Percentiles rank a stretch among this genome's conserved stretches.
These are phyloP conservation scores for Micronycteris hirsuta DNA, from an alignment of 2,113 vertebrate species.

Conservation along the genomic window DNA sequence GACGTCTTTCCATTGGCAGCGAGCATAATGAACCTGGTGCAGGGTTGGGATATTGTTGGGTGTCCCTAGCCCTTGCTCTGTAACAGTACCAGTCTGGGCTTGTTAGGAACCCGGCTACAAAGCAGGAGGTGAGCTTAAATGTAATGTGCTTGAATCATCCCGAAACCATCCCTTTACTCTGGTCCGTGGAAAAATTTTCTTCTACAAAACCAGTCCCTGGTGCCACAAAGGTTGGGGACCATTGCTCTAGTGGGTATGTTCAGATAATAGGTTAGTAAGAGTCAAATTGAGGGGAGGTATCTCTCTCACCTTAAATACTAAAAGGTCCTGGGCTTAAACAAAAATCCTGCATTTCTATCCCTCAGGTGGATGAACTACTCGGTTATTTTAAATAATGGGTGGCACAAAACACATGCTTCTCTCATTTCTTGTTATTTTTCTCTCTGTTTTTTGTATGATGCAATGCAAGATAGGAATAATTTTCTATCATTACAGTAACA, in stretches of 20 bases:
- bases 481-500: neutral
- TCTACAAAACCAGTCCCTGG: too few species aligned
- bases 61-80: too few species aligned
- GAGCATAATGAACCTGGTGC: too few species aligned
- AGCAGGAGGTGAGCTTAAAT: too few species aligned
- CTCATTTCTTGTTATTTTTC: neutral
- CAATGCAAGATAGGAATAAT: neutral
- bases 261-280: neutral
- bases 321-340: neutral
- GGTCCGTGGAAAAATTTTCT: too few species aligned
- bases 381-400: constrained; percentile 2
- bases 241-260: neutral
- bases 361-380: neutral
- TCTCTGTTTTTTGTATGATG: neutral
- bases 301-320: neutral
- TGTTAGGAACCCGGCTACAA: too few species aligned
- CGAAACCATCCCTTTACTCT: too few species aligned
- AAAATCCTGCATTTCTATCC: neutral
- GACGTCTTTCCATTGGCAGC: too few species aligned
- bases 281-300: neutral
- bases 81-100: too few species aligned
- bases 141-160: too few species aligned
- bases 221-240: too few species aligned
- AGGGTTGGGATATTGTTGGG: too few species aligned
- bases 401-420: neutral